These are phyloP conservation scores for Casuarius casuarius DNA, from an alignment of 2,113 vertebrate species.

Conservation along the genomic window DNA sequence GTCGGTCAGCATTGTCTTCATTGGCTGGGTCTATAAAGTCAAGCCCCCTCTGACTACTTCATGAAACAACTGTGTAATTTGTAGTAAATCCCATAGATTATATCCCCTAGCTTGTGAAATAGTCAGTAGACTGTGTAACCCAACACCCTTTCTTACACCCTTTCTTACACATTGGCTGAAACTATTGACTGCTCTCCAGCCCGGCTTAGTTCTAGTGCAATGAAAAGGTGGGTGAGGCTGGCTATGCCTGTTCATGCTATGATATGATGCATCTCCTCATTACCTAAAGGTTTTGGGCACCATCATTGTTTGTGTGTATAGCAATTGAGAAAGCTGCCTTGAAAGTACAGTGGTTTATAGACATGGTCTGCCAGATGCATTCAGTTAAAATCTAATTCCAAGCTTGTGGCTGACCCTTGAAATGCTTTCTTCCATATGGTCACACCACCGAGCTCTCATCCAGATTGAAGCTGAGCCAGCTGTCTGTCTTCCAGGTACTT, in stretches of 20 bases:
- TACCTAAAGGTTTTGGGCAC: not conserved
- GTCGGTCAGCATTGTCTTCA: not conserved
- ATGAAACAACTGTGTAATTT: not conserved
- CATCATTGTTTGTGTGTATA: not conserved
- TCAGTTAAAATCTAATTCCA: slow-evolving; percentile 14
- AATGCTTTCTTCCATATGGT: slow-evolving; percentile 10
- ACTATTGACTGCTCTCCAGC: not conserved
- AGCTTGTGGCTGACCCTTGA: not conserved
- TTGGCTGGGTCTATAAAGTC: not conserved
- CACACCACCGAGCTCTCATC: not conserved
- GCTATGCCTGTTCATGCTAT: not conserved
- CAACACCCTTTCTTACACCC: not conserved
- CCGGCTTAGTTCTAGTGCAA: not conserved
- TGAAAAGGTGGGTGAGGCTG: not conserved
- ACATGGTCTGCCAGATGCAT: not conserved
- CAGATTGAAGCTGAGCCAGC: slow-evolving; percentile 16
- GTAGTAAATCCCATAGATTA: not conserved
- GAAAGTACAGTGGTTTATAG: not conserved
- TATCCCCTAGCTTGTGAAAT: not conserved
- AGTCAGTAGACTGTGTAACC: not conserved
- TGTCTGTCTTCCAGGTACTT: slow-evolving; percentile 53
- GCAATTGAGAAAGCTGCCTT: not conserved
- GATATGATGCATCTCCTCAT: not conserved
- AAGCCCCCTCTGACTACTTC: not conserved
- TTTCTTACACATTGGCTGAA: not conserved